These are phyloP conservation scores for Macroteleia sp. DNA, from an alignment of 2,888 invertebrate species.

Conservation along the genomic window DNA sequence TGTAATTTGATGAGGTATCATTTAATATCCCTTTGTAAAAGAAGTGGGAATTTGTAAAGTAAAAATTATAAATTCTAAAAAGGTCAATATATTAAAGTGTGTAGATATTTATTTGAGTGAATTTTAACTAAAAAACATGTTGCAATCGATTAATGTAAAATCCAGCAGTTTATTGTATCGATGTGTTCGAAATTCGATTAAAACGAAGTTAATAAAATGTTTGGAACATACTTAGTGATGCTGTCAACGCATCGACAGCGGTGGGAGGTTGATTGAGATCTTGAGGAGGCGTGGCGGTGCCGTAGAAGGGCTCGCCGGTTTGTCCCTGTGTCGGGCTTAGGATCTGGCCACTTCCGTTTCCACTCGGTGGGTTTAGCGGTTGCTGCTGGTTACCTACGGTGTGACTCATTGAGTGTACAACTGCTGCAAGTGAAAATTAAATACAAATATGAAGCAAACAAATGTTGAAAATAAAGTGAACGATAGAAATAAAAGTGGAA, in stretches of 20 bases:
- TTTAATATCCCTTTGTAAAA: too few relatives aligned
- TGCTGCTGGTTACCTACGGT: conserved; percentile 79
- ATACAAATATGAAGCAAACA: conserved; percentile 50
- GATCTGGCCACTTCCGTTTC: conserved; percentile 76
- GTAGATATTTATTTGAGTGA: too few relatives aligned
- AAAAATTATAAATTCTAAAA: too few relatives aligned
- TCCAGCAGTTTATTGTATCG: too few relatives aligned
- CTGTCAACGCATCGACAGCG: conserved; percentile 78
- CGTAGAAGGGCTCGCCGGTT: conserved; percentile 79
- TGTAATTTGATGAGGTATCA: too few relatives aligned
- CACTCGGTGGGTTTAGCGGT: conserved; percentile 74
- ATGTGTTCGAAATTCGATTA: too few relatives aligned
- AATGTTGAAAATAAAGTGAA: conserved; percentile 20
- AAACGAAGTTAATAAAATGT: not conserved
- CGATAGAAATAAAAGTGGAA: conserved; percentile 1
- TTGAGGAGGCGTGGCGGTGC: conserved; percentile 81
- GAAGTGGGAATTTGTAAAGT: too few relatives aligned
- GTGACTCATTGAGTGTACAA: conserved; percentile 81
- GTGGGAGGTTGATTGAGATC: conserved; percentile 80
- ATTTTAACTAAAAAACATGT: too few relatives aligned
- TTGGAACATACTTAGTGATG: conserved; percentile 74
- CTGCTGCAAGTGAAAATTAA: conserved; percentile 74
- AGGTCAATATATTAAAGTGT: too few relatives aligned
- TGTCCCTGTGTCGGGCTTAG: conserved; percentile 79
- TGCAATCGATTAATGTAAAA: too few relatives aligned